A percentile compares a stretch with the other conserved stretches of the same genome.
Evolutionary conservation across 2,888 invertebrate genomes (phyloP).

Genomic region (Iselma pallidipennis): DNA sequence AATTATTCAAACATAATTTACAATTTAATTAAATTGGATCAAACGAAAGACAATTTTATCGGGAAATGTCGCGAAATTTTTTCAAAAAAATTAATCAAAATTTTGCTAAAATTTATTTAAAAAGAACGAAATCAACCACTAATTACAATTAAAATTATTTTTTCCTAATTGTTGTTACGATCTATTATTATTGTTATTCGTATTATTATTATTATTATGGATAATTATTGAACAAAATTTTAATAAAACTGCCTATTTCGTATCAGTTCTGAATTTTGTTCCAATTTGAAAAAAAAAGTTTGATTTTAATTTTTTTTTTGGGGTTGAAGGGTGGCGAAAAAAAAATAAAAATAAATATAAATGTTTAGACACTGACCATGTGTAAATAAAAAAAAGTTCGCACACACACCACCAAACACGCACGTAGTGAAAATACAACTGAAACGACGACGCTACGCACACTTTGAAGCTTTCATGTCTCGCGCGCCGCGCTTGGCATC

Average conservation of each 20-base stretch:
- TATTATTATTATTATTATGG: background rate
- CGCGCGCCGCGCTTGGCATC: slow-evolving; percentile 55
- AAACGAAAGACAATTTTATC: background rate
- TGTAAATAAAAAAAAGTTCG: slow-evolving; percentile 53
- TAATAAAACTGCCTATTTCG: too few species aligned
- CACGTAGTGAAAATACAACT: slow-evolving; percentile 55
- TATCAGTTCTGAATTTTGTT: background rate
- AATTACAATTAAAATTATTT: background rate
- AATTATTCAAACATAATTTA: background rate
- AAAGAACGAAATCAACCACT: too few species aligned
- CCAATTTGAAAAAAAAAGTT: background rate
- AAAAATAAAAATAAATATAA: slow-evolving; percentile 13
- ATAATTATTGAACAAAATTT: background rate
- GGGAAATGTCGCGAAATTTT: background rate
- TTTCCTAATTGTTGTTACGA: background rate
- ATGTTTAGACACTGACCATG: slow-evolving; percentile 52
- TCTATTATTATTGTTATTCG: background rate
- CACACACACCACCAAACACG: slow-evolving; percentile 54
- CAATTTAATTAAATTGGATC: background rate
- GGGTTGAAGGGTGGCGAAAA: background rate
- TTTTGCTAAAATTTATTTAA: too few species aligned
- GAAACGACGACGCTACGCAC: slow-evolving; percentile 45
- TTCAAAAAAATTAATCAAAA: too few species aligned
- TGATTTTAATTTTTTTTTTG: background rate
- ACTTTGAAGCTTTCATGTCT: slow-evolving; percentile 54